Percentiles rank a stretch among this genome's conserved stretches.
phyloP scores from a whole-genome alignment of 2,113 vertebrate species.

The Mesembrinibis cayennensis region DNA sequence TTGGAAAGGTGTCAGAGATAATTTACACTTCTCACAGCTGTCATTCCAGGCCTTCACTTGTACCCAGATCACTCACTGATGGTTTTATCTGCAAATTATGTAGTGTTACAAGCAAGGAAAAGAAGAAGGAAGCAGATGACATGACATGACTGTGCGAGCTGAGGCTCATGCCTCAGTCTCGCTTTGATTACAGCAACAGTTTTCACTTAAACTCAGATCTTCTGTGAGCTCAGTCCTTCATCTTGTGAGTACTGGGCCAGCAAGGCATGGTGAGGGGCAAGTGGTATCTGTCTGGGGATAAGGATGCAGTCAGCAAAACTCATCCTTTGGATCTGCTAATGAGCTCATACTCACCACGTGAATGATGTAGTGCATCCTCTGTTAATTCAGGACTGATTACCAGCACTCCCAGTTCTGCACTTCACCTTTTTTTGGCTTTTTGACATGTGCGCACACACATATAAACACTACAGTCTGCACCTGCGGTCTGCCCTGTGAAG shows the following conservation, averaged over 20 bases:
- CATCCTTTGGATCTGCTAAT: not conserved
- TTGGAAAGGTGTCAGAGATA: not conserved
- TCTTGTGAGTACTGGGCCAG: not conserved
- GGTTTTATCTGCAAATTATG: not conserved
- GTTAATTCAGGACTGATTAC: not conserved
- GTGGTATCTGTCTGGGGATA: not conserved
- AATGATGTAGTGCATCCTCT: not conserved
- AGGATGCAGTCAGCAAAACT: not conserved
- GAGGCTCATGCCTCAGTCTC: not conserved
- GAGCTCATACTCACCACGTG: not conserved
- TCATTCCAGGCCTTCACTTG: not conserved
- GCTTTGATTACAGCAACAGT: not conserved
- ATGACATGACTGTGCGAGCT: not conserved
- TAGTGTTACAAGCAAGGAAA: not conserved
- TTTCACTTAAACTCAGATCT: not conserved
- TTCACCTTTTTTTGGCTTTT: not conserved
- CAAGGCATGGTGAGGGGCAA: not conserved
- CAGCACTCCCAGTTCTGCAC: not conserved
- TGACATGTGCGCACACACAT: not conserved
- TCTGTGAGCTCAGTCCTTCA: not conserved
- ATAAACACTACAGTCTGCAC: not conserved
- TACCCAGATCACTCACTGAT: not conserved
- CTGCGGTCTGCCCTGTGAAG: not conserved
- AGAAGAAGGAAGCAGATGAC: not conserved
- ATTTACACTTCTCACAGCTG: not conserved